phyloP scores from a whole-genome alignment of 1,140 invertebrate genomes.

The Drosophila hydei region DNA sequence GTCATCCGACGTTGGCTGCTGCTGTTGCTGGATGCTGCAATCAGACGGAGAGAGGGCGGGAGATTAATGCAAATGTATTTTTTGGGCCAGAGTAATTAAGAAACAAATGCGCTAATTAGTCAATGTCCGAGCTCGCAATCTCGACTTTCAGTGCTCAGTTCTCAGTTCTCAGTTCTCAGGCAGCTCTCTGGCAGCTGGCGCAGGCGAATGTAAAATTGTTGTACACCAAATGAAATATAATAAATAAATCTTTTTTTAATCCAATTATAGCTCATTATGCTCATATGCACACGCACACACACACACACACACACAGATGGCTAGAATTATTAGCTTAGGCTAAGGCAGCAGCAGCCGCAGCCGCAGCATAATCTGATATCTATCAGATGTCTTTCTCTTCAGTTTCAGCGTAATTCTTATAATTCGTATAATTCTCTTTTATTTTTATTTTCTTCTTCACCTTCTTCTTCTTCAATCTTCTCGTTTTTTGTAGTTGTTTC shows the following conservation, averaged over 20 bases:
- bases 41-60: neutral
- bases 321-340: conserved; percentile 73
- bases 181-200: conserved; percentile 22
- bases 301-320: conserved; percentile 15
- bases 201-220: conserved; percentile 49
- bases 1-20: conserved; percentile 23
- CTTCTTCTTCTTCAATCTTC: neutral
- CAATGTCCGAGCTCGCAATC: conserved; percentile 49
- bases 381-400: conserved; percentile 63
- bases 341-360: conserved; percentile 42
- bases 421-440: conserved; percentile 67
- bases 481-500: conserved; percentile 30
- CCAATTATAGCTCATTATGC: conserved; percentile 82
- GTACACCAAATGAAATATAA: conserved; percentile 54
- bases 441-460: conserved; percentile 14
- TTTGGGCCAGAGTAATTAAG: conserved; percentile 24
- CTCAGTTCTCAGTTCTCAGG: conserved; percentile 10
- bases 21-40: conserved; percentile 48
- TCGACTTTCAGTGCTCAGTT: too few relatives aligned
- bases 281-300: conserved; percentile 66
- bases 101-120: conserved; percentile 58
- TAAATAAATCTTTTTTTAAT: conserved; percentile 75
- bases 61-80: conserved; percentile 60
- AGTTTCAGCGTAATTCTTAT: conserved; percentile 75
- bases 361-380: conserved; percentile 72